Evolutionary conservation across 2,888 invertebrate genomes (phyloP), one percentile per base, ranked within the genome.

Genomic region (Galerucella pusilla): DNA sequence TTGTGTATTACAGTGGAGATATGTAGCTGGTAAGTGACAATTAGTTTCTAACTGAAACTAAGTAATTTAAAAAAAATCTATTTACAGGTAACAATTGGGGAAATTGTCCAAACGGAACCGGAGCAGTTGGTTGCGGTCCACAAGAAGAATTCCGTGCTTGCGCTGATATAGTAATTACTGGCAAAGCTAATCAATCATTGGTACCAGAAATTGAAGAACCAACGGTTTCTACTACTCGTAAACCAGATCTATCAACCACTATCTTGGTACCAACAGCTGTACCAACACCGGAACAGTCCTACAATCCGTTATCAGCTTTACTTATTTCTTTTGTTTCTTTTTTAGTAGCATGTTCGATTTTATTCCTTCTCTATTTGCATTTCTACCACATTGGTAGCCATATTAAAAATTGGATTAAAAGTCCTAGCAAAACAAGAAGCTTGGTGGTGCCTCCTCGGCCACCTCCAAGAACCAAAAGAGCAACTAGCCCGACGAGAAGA

Each of bases 131-230:
- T 0, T 96, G 96, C 84, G 96, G 96, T 0, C 94, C 94, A 0
- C 96, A 96, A 85, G 96, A 96, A 85, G 95, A 96, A 84, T 96
- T 96, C 84, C 90, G 96, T 25, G 94, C 94, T 0, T 96, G 96
- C 81, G 93, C 96, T 0, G 96, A 96, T 83, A 92, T 96, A 63
- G 90, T 93, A 16, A 92, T 96, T 57, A 92, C 92, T 2, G 91
- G 91, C 74, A 86, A 87, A 71, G 79, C 81, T 12, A 89, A 88
- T 65, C 84, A 85, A 65, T 89, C 90, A 7, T 88, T 89, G 82
- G 88, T 90, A 0, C 83, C 89, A 16, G 75, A 76, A 61, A 71
- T 74, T 9, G 78, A 80, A 60, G 80, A 79, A 67, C 72, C 74
- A 7, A 35, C 59, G 14, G 88, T 88, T 49, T 77, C 75, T 61